Evolutionary conservation across 2,888 invertebrate species (phyloP).

Genomic region (Cephus runcator): DNA sequence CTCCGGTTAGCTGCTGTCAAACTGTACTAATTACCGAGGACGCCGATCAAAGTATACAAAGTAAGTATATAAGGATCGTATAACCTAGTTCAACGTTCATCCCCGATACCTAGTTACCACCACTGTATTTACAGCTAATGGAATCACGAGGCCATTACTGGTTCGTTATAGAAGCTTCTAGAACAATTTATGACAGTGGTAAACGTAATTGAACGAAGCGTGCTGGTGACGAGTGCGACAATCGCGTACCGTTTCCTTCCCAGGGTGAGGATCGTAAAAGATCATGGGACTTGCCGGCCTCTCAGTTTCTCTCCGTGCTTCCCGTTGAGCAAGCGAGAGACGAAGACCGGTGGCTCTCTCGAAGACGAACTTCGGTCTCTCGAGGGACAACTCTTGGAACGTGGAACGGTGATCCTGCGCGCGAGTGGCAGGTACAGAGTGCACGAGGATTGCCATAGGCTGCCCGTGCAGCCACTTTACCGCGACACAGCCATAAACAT

Average conservation of each 20-base stretch:
- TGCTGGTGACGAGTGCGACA: not conserved
- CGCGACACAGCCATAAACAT: slow-evolving; percentile 58
- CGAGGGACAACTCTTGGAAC: not conserved
- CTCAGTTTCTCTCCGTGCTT: not conserved
- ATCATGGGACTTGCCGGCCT: not conserved
- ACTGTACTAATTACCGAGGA: not conserved
- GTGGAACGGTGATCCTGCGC: not conserved
- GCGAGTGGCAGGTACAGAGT: not conserved
- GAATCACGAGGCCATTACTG: slow-evolving; percentile 3
- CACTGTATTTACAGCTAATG: not conserved
- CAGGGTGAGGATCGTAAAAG: not conserved
- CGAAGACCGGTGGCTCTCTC: not conserved
- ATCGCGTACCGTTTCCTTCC: not conserved
- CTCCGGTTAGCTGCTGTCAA: not conserved
- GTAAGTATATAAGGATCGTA: not conserved
- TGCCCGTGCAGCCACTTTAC: slow-evolving; percentile 49
- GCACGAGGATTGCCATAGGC: slow-evolving; percentile 21
- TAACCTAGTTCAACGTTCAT: not conserved
- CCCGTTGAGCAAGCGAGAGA: not conserved
- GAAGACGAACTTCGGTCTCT: not conserved
- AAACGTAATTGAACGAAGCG: slow-evolving; percentile 3
- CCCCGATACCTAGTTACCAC: not conserved
- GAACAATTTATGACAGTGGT: slow-evolving; percentile 1
- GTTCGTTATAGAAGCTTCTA: slow-evolving; percentile 3
- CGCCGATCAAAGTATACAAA: not conserved